Percentiles rank a stretch among this genome's conserved stretches.
phyloP scores from a whole-genome alignment of 2,113 vertebrate genomes.

The Scophthalmus maximus region DNA sequence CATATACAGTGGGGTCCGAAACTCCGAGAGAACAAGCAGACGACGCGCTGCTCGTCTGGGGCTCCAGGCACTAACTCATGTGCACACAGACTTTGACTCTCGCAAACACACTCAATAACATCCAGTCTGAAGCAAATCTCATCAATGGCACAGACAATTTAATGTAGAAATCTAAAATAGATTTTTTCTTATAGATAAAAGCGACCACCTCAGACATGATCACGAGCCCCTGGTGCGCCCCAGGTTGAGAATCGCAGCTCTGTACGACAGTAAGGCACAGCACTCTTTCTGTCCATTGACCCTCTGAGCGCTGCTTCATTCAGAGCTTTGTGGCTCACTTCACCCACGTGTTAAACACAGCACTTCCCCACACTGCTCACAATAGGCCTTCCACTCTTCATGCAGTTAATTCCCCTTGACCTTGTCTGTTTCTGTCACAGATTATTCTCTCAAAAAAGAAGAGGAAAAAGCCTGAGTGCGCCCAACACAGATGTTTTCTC shows the following conservation, averaged over 20 bases:
- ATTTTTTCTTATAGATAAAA: too few species aligned
- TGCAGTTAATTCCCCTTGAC: background rate
- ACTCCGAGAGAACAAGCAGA: background rate
- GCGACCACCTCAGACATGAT: too few species aligned
- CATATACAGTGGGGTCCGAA: background rate
- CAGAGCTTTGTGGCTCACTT: background rate
- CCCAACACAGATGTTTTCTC: constrained; percentile 44
- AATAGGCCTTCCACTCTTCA: background rate
- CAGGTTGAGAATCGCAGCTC: too few species aligned
- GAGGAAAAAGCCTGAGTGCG: background rate
- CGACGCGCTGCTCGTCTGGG: background rate
- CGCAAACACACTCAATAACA: too few species aligned
- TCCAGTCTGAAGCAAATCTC: too few species aligned
- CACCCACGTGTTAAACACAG: constrained; percentile 5
- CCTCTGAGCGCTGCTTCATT: background rate
- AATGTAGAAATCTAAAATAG: too few species aligned
- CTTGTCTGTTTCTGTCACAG: constrained; percentile 12
- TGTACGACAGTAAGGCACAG: background rate
- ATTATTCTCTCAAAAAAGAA: background rate
- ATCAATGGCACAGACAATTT: too few species aligned
- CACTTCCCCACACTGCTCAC: background rate
- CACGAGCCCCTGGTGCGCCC: too few species aligned
- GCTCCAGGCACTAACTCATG: too few species aligned
- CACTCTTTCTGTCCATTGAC: background rate
- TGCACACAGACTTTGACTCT: background rate